Conservation (phyloP, 2,888 invertebrate species). For the Troilus luridus region DNA sequence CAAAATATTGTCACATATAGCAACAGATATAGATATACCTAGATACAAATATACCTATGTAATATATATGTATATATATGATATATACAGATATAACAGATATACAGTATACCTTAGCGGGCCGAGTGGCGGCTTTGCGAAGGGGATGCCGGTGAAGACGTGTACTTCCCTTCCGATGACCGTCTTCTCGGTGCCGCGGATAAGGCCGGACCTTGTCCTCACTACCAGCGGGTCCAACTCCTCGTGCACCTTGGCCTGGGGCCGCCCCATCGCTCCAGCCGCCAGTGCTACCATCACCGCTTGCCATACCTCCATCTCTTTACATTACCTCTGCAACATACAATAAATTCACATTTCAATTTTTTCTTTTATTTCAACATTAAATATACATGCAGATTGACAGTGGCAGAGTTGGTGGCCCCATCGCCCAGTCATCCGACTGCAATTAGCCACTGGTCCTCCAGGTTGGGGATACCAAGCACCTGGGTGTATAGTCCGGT, state of each 20-base stretch:
- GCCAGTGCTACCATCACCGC: constrained; percentile 64
- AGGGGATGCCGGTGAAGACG: constrained; percentile 87
- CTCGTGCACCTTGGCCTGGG: constrained; percentile 58
- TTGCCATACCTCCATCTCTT: constrained; percentile 64
- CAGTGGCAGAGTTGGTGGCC: no score
- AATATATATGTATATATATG: no score
- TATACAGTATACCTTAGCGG: constrained; percentile 72
- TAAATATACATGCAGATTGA: no score
- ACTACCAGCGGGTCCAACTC: constrained; percentile 81
- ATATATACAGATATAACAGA: no score
- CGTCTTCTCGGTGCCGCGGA: constrained; percentile 84
- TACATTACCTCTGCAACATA: constrained; percentile 64
- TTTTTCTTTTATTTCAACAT: no score
- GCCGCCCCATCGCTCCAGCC: constrained; percentile 62
- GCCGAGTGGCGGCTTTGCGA: constrained; percentile 90
- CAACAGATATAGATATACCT: no score
- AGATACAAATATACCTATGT: no score
- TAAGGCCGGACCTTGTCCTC: constrained; percentile 85
- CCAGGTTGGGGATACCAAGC: no score
- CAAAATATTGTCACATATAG: no score
- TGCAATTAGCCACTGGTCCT: no score
- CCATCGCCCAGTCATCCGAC: no score
- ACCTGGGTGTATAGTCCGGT: no score
- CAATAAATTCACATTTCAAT: neutral
- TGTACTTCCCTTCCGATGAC: constrained; percentile 75